Evolutionary conservation across 2,888 invertebrate species (phyloP), one percentile per base, ranked within the genome.

Genomic region (Doris montereyensis): DNA sequence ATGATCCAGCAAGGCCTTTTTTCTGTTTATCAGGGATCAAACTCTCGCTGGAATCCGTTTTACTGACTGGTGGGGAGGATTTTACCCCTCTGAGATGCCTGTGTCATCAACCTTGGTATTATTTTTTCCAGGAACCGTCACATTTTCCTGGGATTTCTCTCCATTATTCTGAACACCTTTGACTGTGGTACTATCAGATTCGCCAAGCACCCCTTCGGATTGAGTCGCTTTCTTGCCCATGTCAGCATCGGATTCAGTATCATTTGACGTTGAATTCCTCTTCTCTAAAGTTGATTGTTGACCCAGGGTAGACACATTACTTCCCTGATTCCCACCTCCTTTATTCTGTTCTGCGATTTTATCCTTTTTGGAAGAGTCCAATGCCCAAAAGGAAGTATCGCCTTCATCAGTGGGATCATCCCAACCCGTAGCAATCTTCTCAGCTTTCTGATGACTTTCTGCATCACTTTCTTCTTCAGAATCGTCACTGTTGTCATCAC

Each of bases 311-410:
- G 34, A 62, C 26, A 71, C 65, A 52, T 58, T 28, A n/a, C 77
- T 57, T 34, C 65, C 67, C 75, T 65, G 76, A 0, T 26, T 28
- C 21, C 52, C 10, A 2, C 34, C 2, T 28, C 60, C 60, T 76
- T 60, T 72, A 21, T 8, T 65, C 24, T 57, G 26, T 35, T 34
- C 21, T 28, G 3, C 62, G 1, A 21, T 24, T 13, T 21, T 24
- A 67, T 52, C 17, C 30, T 26, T 65, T 4, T 4, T 24, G 41
- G 21, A 26, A 24, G 60, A 35, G 57, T 24, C 34, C 30, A 73
- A 21, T 57, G 79, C 81, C 84, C 84, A 84, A 57, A 82, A 79
- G 77, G 82, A 81, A 28, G 72, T 78, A 83, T 76, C 83, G 41
- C 73, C 62, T 30, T 67, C 74, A 26, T 52, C 65, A 57, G 70